phyloP scores from a whole-genome alignment of 2,888 invertebrate genomes.

The Cephonodes hylas region DNA sequence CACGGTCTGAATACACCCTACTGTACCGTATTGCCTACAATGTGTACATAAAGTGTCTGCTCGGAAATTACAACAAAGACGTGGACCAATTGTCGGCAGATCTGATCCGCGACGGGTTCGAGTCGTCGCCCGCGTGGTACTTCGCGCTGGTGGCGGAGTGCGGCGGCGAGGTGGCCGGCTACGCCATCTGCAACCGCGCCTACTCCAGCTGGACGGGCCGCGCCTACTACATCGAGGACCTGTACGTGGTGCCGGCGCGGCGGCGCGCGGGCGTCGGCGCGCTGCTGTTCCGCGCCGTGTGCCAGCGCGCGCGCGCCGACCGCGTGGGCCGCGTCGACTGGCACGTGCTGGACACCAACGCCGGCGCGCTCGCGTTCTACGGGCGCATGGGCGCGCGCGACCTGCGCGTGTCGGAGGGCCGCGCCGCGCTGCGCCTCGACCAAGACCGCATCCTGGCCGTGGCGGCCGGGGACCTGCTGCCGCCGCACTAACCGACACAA shows the following conservation, averaged over 20 bases:
- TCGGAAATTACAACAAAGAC: too few relatives aligned
- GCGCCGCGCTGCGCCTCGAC: constrained; percentile 64
- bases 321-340: constrained; percentile 87
- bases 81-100: constrained; percentile 57
- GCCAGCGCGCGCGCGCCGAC: constrained; percentile 44
- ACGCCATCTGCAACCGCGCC: constrained; percentile 88
- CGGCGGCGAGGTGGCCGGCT: constrained; percentile 82
- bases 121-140: constrained; percentile 81
- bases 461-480: constrained; percentile 22
- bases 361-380: constrained; percentile 89
- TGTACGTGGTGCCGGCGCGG: constrained; percentile 86
- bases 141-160: constrained; percentile 83
- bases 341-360: constrained; percentile 87
- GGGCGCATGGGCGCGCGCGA: constrained; percentile 83
- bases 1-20: too few relatives aligned
- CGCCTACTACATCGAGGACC: constrained; percentile 90
- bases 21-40: too few relatives aligned
- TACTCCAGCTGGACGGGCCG: constrained; percentile 94
- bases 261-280: constrained; percentile 84
- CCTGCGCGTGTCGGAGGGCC: constrained; percentile 52
- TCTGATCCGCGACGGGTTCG: constrained; percentile 86
- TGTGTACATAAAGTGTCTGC: too few relatives aligned
- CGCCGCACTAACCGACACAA: too few relatives aligned
- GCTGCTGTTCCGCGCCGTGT: constrained; percentile 76
- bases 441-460: constrained; percentile 36